Evolutionary conservation across 2,888 invertebrate species (phyloP), one percentile per base, ranked within the genome.

Genomic region (Polyommatus icarus): DNA sequence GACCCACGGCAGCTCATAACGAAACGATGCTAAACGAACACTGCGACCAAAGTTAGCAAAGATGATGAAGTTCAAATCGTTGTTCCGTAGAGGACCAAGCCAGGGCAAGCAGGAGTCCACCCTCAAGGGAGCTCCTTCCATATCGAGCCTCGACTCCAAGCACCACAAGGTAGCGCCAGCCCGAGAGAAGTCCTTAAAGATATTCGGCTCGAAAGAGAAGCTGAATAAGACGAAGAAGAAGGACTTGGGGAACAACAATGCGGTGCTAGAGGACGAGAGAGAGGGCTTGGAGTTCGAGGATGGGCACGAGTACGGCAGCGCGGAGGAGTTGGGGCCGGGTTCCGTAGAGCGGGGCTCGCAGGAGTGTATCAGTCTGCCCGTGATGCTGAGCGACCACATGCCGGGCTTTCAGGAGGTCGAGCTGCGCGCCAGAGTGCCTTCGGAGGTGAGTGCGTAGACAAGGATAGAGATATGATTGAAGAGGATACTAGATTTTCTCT

Each of bases 51-150:
- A 86, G 86, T 84, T 85, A 86, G 84, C 87, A 93, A 96, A 95
- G 94, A 97, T 97, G 97, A 97, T 97, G 96, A 98, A 97, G 95
- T 96, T 98, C 94, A 97, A 97, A 96, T 97, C 97, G 88, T 96
- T 98, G 91, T 98, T 98, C 95, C 97, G 97, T 95, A 97, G 97
- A 96, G 97, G 97, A 87, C 97, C 96, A 89, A 95, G 95, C 87
- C 94, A 93, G 85, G 93, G 93, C 84, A 94, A 95, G 86, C 93
- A 94, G 89, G 90, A 95, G 88, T 84, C 89, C 78, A 89, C 95
- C 83, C 84, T 96, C 73, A 95, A 95, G 82, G 94, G 95, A 81
- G 95, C 96, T 59, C 95, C 96, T 8, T 96, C 96, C 3, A 94
- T 96, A 57, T 96, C 95, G 78, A 96, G 96, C 85, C 91, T 96